These are phyloP conservation scores for Macrocentrus cingulum DNA, from an alignment of 1,140 invertebrate species.

Conservation along the genomic window DNA sequence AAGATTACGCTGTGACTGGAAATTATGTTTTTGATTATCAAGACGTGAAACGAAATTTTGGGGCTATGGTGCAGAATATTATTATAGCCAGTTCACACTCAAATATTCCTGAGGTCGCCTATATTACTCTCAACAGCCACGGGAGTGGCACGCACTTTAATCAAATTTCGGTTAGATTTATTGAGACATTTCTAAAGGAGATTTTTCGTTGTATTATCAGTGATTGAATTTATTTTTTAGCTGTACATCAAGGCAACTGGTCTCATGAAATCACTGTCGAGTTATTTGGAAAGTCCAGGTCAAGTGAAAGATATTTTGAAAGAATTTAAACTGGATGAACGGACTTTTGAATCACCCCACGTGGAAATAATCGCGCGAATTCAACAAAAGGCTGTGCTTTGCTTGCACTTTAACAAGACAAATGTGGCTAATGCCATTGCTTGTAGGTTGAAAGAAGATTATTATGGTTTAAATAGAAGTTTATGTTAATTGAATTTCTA, in stretches of 20 bases:
- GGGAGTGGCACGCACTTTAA: conserved; percentile 62
- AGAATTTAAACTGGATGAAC: conserved; percentile 58
- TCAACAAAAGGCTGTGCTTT: conserved; percentile 63
- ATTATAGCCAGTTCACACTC: conserved; percentile 64
- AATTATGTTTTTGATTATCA: conserved; percentile 68
- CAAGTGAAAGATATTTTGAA: conserved; percentile 58
- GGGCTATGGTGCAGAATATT: conserved; percentile 62
- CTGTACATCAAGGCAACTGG: conserved; percentile 64
- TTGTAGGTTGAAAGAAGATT: conserved; percentile 39
- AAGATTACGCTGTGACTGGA: conserved; percentile 63
- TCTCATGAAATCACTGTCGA: conserved; percentile 46
- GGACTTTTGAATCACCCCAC: conserved; percentile 55
- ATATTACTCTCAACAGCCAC: conserved; percentile 64
- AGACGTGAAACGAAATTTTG: conserved; percentile 63
- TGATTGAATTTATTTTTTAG: too few species aligned
- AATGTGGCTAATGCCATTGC: conserved; percentile 56
- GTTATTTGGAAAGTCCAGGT: conserved; percentile 50
- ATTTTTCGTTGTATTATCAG: too few species aligned
- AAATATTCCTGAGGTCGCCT: conserved; percentile 64
- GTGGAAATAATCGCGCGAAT: conserved; percentile 63
- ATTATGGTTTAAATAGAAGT: conserved; percentile 5
- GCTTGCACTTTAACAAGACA: conserved; percentile 62
- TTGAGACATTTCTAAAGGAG: too few species aligned
- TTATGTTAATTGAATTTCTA: too few species aligned
- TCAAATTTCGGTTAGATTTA: conserved; percentile 58